Evolutionary conservation across 2,113 vertebrate species (phyloP).

Genomic region (Sakesphorus luctuosus): DNA sequence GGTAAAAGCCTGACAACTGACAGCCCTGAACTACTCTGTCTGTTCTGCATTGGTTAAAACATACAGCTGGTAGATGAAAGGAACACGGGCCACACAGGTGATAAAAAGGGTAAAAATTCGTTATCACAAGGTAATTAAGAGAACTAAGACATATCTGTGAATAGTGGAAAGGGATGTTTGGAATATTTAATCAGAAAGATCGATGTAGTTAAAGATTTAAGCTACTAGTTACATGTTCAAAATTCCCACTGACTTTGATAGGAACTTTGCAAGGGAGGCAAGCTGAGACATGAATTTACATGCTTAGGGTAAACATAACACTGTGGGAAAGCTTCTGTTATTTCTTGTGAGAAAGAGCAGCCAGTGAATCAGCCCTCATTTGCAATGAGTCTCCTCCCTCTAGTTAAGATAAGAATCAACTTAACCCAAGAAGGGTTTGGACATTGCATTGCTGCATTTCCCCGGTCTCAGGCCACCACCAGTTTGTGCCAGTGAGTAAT

Average conservation of each 20-base stretch:
- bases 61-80: background rate
- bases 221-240: background rate
- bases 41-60: background rate
- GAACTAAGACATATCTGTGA: background rate
- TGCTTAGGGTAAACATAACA: background rate
- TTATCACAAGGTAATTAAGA: background rate
- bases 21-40: background rate
- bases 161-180: background rate
- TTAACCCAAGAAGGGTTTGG: background rate
- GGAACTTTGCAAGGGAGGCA: background rate
- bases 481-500: background rate
- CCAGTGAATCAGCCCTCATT: background rate
- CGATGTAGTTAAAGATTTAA: background rate
- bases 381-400: background rate
- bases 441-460: background rate
- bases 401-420: background rate
- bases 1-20: background rate
- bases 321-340: background rate
- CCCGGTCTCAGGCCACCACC: background rate
- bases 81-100: fast-evolving
- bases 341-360: background rate
- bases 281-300: background rate
- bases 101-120: background rate
- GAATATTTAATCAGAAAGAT: background rate
- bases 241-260: background rate